Percentiles rank a stretch among this genome's conserved stretches.
phyloP scores from a whole-genome alignment of 1,140 invertebrate species.

The Proctacanthus coquilletti region DNA sequence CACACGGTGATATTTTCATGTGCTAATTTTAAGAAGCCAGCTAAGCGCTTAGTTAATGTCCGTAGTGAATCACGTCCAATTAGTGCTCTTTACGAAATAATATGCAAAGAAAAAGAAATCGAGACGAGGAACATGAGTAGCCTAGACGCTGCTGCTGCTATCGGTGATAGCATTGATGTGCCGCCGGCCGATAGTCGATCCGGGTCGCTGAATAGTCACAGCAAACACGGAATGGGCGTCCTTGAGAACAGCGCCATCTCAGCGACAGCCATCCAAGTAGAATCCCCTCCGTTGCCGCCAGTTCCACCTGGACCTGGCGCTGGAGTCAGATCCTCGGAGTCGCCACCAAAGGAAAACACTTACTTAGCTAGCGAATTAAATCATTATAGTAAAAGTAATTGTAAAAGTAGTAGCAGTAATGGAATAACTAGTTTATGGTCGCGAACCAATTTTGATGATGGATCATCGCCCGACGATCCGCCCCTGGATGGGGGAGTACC shows the following conservation, averaged over 20 bases:
- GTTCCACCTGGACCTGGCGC: neutral
- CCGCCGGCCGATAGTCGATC: neutral
- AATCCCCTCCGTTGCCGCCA: neutral
- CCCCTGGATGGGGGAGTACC: neutral
- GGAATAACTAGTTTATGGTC: neutral
- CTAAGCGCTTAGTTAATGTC: conserved; percentile 20
- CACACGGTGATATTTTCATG: neutral
- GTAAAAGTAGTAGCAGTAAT: neutral
- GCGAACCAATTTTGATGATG: too few relatives aligned
- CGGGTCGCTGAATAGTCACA: neutral
- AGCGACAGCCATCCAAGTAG: neutral
- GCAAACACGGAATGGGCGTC: neutral
- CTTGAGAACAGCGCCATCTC: neutral
- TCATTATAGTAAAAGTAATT: neutral
- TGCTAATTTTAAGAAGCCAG: neutral
- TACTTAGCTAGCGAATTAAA: conserved; percentile 3
- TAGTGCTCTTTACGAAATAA: conserved; percentile 28
- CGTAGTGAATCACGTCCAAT: conserved; percentile 27
- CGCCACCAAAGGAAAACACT: conserved; percentile 1
- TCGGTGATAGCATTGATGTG: neutral
- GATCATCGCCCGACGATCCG: neutral
- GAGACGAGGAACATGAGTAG: neutral
- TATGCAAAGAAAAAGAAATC: conserved; percentile 29
- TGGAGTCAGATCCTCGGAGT: neutral
- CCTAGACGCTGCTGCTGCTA: neutral